Conservation (phyloP, 2,797 vertebrate genomes). For the Acrocephalus scirpaceus region DNA sequence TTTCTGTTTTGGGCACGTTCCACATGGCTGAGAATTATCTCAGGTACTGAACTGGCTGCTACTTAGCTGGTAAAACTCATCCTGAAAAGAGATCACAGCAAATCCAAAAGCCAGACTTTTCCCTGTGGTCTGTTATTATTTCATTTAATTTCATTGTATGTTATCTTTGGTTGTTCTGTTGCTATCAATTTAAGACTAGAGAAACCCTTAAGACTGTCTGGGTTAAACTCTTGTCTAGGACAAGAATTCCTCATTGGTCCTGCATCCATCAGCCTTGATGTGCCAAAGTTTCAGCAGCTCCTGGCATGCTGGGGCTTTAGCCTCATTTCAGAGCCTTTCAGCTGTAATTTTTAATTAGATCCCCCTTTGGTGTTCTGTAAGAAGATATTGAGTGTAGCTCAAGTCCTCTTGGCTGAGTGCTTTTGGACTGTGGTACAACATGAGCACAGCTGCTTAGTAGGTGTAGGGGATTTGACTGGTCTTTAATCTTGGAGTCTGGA, state of each 20-base stretch:
- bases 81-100: neutral
- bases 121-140: neutral
- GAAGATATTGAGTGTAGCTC: neutral
- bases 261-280: fast-evolving
- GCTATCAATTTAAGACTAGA: neutral
- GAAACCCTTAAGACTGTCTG: neutral
- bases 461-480: neutral
- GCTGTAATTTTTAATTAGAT: neutral
- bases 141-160: neutral
- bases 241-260: neutral
- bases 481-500: neutral
- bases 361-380: neutral
- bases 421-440: neutral
- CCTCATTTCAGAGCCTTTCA: neutral
- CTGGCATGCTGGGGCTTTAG: neutral
- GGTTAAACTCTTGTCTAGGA: neutral
- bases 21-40: neutral
- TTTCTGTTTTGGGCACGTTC: neutral
- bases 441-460: neutral
- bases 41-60: neutral
- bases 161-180: neutral
- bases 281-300: neutral
- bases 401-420: neutral
- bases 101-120: neutral
- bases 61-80: neutral